Evolutionary conservation across 2,888 invertebrate species (phyloP).

Genomic region (Adela reaumurella): DNA sequence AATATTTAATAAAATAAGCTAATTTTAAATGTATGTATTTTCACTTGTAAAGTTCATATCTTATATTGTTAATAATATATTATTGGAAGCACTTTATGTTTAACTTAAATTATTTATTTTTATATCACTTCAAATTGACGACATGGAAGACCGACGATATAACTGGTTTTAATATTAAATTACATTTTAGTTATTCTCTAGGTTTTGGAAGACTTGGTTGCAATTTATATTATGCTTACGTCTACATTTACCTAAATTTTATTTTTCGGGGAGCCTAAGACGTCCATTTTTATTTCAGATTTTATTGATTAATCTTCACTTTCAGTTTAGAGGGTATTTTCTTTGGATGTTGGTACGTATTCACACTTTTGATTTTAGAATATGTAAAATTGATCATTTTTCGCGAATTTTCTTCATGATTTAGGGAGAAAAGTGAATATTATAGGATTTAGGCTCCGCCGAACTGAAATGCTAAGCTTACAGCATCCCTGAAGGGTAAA

Average conservation of each 20-base stretch:
- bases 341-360: too few species aligned
- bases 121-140: constrained; percentile 11
- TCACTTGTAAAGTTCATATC: too few species aligned
- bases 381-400: too few species aligned
- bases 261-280: neutral
- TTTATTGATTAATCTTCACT: neutral
- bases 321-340: neutral
- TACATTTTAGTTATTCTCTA: constrained; percentile 1
- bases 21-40: too few species aligned
- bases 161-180: neutral
- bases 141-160: constrained; percentile 8
- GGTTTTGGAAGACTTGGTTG: constrained; percentile 46
- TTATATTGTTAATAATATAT: too few species aligned
- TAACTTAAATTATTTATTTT: constrained; percentile 10
- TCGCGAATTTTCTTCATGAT: neutral
- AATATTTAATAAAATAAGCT: too few species aligned
- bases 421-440: neutral
- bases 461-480: neutral
- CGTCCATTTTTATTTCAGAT: neutral
- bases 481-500: neutral
- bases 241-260: neutral
- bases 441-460: neutral
- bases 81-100: constrained; percentile 7
- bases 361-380: too few species aligned
- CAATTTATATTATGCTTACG: constrained; percentile 19